Base-by-base conservation (phyloP, 2,113 vertebrate species). In the Cottus gobio region DNA sequence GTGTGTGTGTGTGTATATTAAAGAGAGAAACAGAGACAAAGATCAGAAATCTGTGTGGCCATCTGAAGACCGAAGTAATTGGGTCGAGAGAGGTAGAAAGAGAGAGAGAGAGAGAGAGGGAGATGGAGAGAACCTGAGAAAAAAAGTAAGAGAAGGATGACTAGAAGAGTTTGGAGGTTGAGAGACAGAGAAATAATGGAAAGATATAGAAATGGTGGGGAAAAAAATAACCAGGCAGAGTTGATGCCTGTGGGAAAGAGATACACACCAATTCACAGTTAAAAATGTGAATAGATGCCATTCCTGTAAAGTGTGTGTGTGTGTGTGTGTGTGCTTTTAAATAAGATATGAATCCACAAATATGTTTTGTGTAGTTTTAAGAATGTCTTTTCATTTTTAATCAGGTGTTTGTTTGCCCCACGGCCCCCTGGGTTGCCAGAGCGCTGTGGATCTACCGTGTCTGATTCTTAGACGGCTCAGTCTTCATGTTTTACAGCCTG, bases 11-110 rank as follows among this genome's bases (percentile, higher is more conserved):
- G 15, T 63, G 62, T 71, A 60, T 50, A 61, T 79, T 67, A 80
- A 42, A 64, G 60, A 37, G 50, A 70, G 75, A 72, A 63, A 68
- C 34, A 42, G 48, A 87, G 75, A 70, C 60, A 77, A 76, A 86
- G 80, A 85, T 81, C 74, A 86, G 71, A 80, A 82, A 82, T 73
- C 72, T 85, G 67, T 75, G 70, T 82, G 85, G 83, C 82, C 58
- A 86, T 83, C 52, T 81, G 67, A 73, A 75, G 57, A n/a, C 74
- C 82, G 84, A 91, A 89, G 91, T 93, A 92, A 93, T 92, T 93
- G 85, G 92, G 84, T 86, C 57, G 79, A 85, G 72, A 77, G 16
- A 80, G 92, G 84, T 86, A 52, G 79, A 85, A 71, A 77, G 16
- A 80, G 61, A 71, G 69, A 30, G 61, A 86, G 67, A 54, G 62